Percentiles rank a stretch among this genome's conserved stretches.
phyloP scores from a whole-genome alignment of 2,888 invertebrate species.

The Agriopis marginaria region DNA sequence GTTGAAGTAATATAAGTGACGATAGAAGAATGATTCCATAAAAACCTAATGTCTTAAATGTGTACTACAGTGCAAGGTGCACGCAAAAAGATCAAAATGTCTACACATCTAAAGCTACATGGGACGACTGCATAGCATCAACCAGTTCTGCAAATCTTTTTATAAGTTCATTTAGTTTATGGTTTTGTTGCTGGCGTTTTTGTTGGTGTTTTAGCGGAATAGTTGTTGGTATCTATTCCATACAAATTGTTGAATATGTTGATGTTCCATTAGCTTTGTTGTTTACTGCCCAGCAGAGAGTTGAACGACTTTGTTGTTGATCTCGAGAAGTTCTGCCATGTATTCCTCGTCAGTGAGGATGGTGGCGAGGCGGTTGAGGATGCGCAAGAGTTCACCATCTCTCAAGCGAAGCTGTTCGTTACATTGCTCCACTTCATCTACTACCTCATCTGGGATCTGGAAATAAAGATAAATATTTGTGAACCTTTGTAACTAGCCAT shows the following conservation, averaged over 20 bases:
- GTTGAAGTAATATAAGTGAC: constrained; percentile 3
- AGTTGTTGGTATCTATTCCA: neutral
- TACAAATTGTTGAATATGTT: neutral
- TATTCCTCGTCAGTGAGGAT: constrained; percentile 92
- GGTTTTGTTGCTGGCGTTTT: neutral
- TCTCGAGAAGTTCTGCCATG: constrained; percentile 90
- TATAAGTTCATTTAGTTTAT: neutral
- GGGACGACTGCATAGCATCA: constrained; percentile 25
- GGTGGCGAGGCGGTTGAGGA: constrained; percentile 89
- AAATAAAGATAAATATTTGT: constrained; percentile 39
- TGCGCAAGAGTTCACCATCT: constrained; percentile 88
- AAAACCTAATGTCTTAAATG: constrained; percentile 3
- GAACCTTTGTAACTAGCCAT: neutral
- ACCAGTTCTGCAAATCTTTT: constrained; percentile 5
- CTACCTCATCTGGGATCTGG: constrained; percentile 89
- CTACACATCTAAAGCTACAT: constrained; percentile 24
- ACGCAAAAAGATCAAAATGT: constrained; percentile 14
- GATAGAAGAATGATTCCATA: neutral
- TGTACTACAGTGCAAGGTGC: constrained; percentile 8
- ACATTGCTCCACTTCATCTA: constrained; percentile 89
- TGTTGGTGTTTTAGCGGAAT: neutral
- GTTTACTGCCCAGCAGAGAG: constrained; percentile 74
- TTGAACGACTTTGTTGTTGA: constrained; percentile 90
- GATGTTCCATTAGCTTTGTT: neutral
- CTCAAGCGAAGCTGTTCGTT: constrained; percentile 91